Conservation (phyloP, 2,113 vertebrate genomes). For the Hemibagrus wyckioides region DNA sequence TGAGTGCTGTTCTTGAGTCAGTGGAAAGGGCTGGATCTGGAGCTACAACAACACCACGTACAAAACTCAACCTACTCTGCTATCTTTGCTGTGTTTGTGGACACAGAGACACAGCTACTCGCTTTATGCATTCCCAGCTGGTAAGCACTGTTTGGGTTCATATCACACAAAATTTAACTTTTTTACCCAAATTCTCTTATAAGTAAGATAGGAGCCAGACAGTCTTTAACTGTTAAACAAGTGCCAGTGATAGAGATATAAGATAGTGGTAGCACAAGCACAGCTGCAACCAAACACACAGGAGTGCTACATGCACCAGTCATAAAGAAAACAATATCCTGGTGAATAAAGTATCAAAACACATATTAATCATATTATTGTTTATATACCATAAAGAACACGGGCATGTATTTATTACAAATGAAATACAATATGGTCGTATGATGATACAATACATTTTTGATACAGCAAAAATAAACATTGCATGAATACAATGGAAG, state of each 20-base stretch:
- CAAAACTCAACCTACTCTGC: slow-evolving; percentile 58
- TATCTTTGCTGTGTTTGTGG: slow-evolving; percentile 52
- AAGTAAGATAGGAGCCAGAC: neutral
- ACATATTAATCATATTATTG: neutral
- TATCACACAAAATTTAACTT: neutral
- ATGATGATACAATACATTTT: neutral
- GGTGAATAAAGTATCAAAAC: neutral
- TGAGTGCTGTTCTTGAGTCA: slow-evolving; percentile 49
- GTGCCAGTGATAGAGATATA: neutral
- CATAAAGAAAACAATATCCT: neutral
- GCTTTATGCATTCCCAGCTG: slow-evolving; percentile 52
- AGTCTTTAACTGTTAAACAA: neutral
- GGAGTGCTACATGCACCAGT: neutral
- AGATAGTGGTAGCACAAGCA: neutral
- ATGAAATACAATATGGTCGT: no score
- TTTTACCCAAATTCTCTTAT: neutral
- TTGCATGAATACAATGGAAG: neutral
- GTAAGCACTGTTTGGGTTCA: slow-evolving; percentile 16
- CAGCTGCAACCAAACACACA: neutral
- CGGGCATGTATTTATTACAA: neutral
- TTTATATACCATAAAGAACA: neutral
- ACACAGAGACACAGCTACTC: slow-evolving; percentile 50
- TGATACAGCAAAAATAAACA: neutral
- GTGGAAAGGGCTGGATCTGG: slow-evolving; percentile 36
- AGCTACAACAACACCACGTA: slow-evolving; percentile 26